phyloP scores from a whole-genome alignment of 2,888 invertebrate species.

The Meliscaeva auricollis region DNA sequence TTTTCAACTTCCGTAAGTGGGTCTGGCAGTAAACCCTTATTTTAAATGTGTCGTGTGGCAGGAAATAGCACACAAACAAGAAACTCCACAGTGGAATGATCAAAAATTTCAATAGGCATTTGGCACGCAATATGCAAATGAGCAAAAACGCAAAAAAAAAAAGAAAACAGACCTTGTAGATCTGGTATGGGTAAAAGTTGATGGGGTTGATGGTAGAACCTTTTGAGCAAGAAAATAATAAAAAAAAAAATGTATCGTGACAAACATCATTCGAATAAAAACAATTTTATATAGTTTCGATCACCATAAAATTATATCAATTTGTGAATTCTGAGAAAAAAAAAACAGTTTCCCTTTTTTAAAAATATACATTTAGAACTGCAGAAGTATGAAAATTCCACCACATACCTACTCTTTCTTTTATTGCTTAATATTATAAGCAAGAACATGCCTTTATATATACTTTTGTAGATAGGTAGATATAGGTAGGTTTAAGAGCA shows the following conservation, averaged over 20 bases:
- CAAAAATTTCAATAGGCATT: constrained; percentile 80
- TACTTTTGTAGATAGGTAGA: no score
- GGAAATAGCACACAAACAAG: constrained; percentile 77
- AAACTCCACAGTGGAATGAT: constrained; percentile 78
- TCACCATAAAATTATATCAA: constrained; percentile 17
- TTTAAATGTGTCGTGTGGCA: constrained; percentile 59
- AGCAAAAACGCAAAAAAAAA: constrained; percentile 76
- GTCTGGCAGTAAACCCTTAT: constrained; percentile 50
- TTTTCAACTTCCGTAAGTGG: constrained; percentile 62
- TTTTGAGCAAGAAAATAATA: neutral
- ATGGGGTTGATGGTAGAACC: neutral
- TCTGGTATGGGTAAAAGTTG: constrained; percentile 1
- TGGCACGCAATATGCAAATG: constrained; percentile 82
- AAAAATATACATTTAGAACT: no score
- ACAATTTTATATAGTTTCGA: constrained; percentile 4
- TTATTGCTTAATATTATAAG: no score
- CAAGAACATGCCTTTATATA: no score
- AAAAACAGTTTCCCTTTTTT: neutral
- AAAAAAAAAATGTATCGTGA: constrained; percentile 12
- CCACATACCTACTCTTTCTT: no score
- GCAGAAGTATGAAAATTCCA: no score
- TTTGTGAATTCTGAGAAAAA: neutral
- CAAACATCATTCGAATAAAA: constrained; percentile 8
- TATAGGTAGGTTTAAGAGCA: no score
- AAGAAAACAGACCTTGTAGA: constrained; percentile 11